phyloP scores from a whole-genome alignment of 1,140 invertebrate species.

The Diploscapter pachys region DNA sequence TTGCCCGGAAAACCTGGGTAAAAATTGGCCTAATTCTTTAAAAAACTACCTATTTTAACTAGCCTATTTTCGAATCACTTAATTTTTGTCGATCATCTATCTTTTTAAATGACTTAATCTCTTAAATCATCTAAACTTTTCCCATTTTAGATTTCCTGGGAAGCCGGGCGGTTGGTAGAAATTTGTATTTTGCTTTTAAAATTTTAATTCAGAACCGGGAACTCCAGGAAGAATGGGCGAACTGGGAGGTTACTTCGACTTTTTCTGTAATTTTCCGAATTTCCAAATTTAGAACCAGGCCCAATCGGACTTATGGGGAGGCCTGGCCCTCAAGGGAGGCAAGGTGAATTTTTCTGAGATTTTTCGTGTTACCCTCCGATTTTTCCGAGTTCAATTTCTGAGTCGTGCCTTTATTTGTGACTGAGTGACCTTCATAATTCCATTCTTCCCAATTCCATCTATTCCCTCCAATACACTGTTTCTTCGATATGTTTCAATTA shows the following conservation, averaged over 20 bases:
- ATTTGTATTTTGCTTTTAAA: no score
- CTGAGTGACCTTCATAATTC: constrained; percentile 1
- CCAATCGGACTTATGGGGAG: constrained; percentile 16
- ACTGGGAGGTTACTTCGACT: neutral
- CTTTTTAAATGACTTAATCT: no score
- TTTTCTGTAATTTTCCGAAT: neutral
- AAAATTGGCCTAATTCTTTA: no score
- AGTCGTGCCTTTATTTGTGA: neutral
- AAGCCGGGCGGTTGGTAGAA: no score
- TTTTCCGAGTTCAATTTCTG: neutral
- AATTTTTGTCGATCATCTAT: no score
- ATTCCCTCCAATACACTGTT: constrained; percentile 6
- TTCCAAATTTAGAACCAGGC: constrained; percentile 4
- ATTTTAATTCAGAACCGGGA: neutral
- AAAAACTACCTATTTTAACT: no score
- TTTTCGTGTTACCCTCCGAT: neutral
- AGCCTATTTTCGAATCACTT: no score
- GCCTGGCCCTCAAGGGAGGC: constrained; percentile 6
- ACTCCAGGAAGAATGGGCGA: constrained; percentile 23
- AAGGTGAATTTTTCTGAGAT: constrained; percentile 3
- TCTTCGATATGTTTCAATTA: constrained; percentile 11
- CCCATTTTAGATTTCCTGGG: no score
- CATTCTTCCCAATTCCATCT: constrained; percentile 11
- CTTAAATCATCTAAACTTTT: no score
- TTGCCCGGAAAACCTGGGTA: no score